A percentile compares a stretch with the other conserved stretches of the same genome.
phyloP scores from a whole-genome alignment of 2,888 invertebrate species.

The Acanthococcus lagerstroemiae region DNA sequence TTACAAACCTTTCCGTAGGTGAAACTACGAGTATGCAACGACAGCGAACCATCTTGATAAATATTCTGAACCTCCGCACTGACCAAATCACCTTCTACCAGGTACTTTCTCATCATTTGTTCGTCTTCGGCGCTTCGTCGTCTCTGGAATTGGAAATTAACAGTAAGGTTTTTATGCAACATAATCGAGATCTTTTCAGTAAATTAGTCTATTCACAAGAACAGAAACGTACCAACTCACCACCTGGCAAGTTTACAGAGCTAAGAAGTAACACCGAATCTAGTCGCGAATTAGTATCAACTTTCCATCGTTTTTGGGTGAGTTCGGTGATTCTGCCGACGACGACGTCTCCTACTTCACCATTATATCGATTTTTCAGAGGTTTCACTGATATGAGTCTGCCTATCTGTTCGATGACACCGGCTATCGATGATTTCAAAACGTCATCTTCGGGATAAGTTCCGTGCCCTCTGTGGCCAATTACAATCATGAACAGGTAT shows the following conservation, averaged over 20 bases:
- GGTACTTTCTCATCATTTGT: conserved; percentile 89
- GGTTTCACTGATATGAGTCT: conserved; percentile 87
- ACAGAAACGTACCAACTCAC: conserved; percentile 62
- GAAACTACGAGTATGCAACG: conserved; percentile 87
- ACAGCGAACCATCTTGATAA: conserved; percentile 73
- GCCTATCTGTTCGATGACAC: conserved; percentile 87
- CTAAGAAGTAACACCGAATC: conserved; percentile 80
- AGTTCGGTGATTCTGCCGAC: conserved; percentile 91
- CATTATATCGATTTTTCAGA: conserved; percentile 78
- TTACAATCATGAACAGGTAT: too few species aligned
- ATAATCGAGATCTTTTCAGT: background rate
- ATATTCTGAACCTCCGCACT: conserved; percentile 96
- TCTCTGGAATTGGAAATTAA: conserved; percentile 48
- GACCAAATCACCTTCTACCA: conserved; percentile 87
- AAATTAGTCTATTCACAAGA: background rate
- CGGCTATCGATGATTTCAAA: conserved; percentile 87
- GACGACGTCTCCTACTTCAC: conserved; percentile 94
- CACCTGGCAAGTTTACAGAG: conserved; percentile 94
- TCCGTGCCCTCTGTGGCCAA: conserved; percentile 74
- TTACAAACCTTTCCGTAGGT: conserved; percentile 88
- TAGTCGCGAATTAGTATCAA: conserved; percentile 81
- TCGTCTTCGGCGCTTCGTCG: conserved; percentile 92
- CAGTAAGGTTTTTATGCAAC: background rate
- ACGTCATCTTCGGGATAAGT: conserved; percentile 76
- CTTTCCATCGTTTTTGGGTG: conserved; percentile 88